Evolutionary conservation across 2,797 vertebrate genomes (phyloP).

Genomic region (Siniperca obscura): DNA sequence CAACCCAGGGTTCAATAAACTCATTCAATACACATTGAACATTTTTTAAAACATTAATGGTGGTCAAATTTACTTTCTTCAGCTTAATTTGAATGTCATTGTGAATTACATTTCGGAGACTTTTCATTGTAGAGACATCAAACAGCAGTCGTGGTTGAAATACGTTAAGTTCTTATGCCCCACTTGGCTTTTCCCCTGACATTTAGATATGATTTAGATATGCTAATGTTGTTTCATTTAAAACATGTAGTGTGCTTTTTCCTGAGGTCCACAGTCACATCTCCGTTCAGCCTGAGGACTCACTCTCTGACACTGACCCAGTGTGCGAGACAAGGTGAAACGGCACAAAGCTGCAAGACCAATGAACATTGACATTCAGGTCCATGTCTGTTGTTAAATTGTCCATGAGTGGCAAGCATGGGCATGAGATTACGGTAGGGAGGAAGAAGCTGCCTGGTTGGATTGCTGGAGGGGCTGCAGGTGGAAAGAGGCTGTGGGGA

Average conservation of each 20-base stretch:
- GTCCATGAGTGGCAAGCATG: slow-evolving; percentile 49
- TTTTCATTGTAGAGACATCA: background rate
- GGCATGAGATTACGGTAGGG: slow-evolving; percentile 48
- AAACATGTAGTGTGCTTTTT: background rate
- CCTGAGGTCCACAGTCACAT: slow-evolving; percentile 17
- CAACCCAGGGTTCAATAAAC: background rate
- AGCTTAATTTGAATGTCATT: slow-evolving; percentile 1
- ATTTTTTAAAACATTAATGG: slow-evolving; percentile 10
- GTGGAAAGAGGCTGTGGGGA: slow-evolving; percentile 28
- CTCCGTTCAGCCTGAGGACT: background rate
- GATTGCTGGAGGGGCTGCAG: slow-evolving; percentile 54
- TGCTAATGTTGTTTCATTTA: background rate
- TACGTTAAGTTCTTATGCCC: background rate
- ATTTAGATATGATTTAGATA: slow-evolving; percentile 2
- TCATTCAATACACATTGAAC: background rate
- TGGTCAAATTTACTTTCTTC: slow-evolving; percentile 1
- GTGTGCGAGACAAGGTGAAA: background rate
- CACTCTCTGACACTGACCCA: slow-evolving; percentile 17
- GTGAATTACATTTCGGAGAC: slow-evolving; percentile 9
- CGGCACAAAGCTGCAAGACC: slow-evolving; percentile 20
- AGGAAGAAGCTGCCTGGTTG: slow-evolving; percentile 26
- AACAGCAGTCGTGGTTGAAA: slow-evolving; percentile 16
- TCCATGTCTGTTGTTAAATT: slow-evolving; percentile 53
- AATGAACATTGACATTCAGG: slow-evolving; percentile 48
- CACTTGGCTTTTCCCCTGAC: slow-evolving; percentile 8